A percentile compares a stretch with the other conserved stretches of the same genome.
Evolutionary conservation across 2,113 vertebrate species (phyloP).

Genomic region (Puma concolor): DNA sequence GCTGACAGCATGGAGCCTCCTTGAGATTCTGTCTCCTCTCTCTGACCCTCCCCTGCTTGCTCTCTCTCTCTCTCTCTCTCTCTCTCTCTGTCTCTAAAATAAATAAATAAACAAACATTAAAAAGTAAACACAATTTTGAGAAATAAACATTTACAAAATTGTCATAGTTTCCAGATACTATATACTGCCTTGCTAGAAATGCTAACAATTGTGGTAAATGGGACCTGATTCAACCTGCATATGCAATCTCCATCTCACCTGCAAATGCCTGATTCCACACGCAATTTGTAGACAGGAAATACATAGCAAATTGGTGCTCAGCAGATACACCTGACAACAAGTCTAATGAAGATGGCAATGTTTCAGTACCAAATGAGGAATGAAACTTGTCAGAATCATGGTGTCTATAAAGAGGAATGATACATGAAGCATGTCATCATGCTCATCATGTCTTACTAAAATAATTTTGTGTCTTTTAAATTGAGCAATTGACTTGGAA

Average conservation of each 20-base stretch:
- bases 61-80: too few species aligned
- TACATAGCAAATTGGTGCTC: conserved; percentile 64
- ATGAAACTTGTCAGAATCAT: conserved; percentile 30
- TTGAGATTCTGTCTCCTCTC: too few species aligned
- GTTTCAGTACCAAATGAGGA: conserved; percentile 54
- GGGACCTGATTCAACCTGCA: conserved; percentile 47
- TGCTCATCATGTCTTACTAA: conserved; percentile 11
- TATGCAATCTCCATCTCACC: conserved; percentile 51
- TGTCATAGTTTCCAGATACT: neutral
- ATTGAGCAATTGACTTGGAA: conserved; percentile 68
- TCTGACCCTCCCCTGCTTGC: too few species aligned
- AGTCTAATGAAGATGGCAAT: conserved; percentile 60
- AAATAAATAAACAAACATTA: too few species aligned
- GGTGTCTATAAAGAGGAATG: conserved; percentile 23
- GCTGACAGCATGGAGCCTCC: too few species aligned
- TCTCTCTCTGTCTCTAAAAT: too few species aligned
- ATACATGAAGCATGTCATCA: conserved; percentile 48
- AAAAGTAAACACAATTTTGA: neutral
- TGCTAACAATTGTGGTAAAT: neutral
- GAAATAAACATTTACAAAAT: neutral
- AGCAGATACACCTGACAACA: conserved; percentile 27
- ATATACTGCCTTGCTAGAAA: conserved; percentile 26
- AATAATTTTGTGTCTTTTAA: conserved; percentile 63
- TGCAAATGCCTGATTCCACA: conserved; percentile 40
- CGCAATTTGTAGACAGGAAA: conserved; percentile 73